Conservation (phyloP, 2,888 invertebrate genomes). For the Macrophya alboannulata region DNA sequence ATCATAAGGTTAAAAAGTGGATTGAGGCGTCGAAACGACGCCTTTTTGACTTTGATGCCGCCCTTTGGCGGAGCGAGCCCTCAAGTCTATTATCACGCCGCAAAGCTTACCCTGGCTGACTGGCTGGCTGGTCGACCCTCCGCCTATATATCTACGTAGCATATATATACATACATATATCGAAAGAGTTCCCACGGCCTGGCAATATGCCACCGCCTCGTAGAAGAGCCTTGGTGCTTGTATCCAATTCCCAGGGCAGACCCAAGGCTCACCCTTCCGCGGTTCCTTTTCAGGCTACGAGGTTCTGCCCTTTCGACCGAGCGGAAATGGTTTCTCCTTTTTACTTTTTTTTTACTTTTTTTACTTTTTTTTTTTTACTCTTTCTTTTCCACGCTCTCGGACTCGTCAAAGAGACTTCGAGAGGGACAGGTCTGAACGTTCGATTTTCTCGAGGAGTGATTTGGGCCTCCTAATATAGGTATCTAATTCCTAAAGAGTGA, state of each 20-base stretch:
- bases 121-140: not conserved
- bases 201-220: slow-evolving; percentile 50
- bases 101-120: slow-evolving; percentile 45
- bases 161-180: not conserved
- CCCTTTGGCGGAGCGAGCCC: not conserved
- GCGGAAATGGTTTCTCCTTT: slow-evolving; percentile 35
- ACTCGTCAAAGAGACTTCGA: slow-evolving; percentile 14
- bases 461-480: not conserved
- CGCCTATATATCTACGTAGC: not conserved
- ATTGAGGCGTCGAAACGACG: slow-evolving; percentile 3
- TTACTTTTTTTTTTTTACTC: not conserved
- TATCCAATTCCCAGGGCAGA: slow-evolving; percentile 50
- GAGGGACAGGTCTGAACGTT: slow-evolving; percentile 1
- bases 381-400: not conserved
- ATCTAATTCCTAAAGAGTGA: not conserved
- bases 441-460: not conserved
- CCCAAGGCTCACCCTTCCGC: slow-evolving; percentile 45
- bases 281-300: slow-evolving; percentile 39
- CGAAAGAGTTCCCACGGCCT: slow-evolving; percentile 31
- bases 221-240: slow-evolving; percentile 39
- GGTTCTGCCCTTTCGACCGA: slow-evolving; percentile 47
- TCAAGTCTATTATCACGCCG: slow-evolving; percentile 51
- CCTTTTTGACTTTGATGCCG: not conserved
- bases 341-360: not conserved
- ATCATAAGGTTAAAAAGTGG: not conserved